Conservation (phyloP, 64 coral and sea anemone genomes). For the Actinia tenebrosa region DNA sequence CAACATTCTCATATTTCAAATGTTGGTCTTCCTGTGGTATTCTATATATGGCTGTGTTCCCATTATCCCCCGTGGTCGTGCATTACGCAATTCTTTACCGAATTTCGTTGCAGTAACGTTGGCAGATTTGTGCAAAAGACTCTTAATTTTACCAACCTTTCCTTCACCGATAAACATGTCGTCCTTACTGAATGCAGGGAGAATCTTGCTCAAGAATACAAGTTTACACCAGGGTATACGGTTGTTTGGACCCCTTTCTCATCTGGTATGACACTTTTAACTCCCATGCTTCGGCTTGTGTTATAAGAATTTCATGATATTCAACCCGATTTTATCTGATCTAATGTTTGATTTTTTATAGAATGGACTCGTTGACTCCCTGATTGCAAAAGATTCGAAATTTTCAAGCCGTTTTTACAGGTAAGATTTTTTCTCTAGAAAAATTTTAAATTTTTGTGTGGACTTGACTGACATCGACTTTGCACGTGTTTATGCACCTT, state of each 20-base stretch:
- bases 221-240: slow-evolving; percentile 1
- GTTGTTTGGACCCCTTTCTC: slow-evolving; percentile 15
- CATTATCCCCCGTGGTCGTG: not conserved
- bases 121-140: not conserved
- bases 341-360: not conserved
- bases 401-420: slow-evolving; percentile 33
- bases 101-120: not conserved
- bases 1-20: no score
- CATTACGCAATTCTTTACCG: slow-evolving; percentile 19
- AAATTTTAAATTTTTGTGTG: not conserved
- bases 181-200: slow-evolving; percentile 23
- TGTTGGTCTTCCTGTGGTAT: slow-evolving; percentile 7
- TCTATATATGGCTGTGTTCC: slow-evolving; percentile 1
- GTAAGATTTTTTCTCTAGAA: not conserved
- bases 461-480: not conserved
- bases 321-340: not conserved
- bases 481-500: slow-evolving; percentile 15
- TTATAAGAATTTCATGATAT: not conserved
- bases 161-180: not conserved
- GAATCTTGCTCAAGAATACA: slow-evolving; percentile 33
- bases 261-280: not conserved
- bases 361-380: slow-evolving; percentile 20
- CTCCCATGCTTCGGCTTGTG: not conserved
- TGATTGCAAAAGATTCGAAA: slow-evolving; percentile 10
- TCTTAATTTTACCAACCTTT: not conserved